Percentiles rank a stretch among this genome's conserved stretches.
Conservation (phyloP, 2,797 vertebrate species). For the Rhinophrynus dorsalis region DNA sequence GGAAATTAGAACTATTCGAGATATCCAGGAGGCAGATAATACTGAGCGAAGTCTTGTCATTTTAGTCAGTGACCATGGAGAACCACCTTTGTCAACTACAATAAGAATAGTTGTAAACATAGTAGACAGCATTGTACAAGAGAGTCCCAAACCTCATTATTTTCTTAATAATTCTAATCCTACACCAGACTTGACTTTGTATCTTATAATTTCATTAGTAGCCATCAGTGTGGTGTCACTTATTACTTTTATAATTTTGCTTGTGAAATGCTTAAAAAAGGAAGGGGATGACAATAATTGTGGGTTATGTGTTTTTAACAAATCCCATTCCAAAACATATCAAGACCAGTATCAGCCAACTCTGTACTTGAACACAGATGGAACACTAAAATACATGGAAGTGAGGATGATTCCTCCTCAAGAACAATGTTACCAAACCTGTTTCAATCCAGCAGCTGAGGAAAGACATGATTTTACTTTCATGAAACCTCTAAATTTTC, state of each 20-base stretch:
- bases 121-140: conserved; percentile 38
- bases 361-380: conserved; percentile 79
- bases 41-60: conserved; percentile 51
- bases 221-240: conserved; percentile 84
- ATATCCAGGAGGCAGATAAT: conserved; percentile 56
- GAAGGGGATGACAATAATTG: conserved; percentile 55
- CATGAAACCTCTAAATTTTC: conserved; percentile 54
- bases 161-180: conserved; percentile 68
- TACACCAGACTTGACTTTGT: conserved; percentile 83
- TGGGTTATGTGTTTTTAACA: conserved; percentile 64
- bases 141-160: conserved; percentile 64
- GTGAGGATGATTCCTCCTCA: conserved; percentile 76
- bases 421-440: conserved; percentile 85
- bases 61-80: conserved; percentile 53
- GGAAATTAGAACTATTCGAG: conserved; percentile 58
- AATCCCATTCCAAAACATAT: conserved; percentile 71
- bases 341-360: conserved; percentile 85
- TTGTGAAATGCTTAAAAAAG: conserved; percentile 77
- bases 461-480: conserved; percentile 46
- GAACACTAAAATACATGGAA: conserved; percentile 76
- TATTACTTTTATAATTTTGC: conserved; percentile 80
- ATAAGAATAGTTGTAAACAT: conserved; percentile 53
- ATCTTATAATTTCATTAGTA: conserved; percentile 90
- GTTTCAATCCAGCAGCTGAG: conserved; percentile 85
- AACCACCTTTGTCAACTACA: conserved; percentile 52